Evolutionary conservation across 2,888 invertebrate species (phyloP), one percentile per base, ranked within the genome.

Genomic region (Cephus sareptanus): DNA sequence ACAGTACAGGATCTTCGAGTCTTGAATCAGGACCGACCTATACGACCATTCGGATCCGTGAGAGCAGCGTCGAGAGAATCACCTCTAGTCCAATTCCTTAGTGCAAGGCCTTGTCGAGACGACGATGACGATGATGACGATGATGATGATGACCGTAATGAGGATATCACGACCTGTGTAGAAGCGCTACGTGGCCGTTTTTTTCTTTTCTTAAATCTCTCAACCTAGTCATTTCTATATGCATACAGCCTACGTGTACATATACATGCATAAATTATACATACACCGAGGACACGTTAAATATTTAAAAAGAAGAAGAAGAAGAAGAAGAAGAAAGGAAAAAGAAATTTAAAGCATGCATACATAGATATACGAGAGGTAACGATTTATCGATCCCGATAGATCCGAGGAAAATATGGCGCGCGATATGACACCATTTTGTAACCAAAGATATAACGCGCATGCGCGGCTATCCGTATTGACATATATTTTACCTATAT

Each of bases 41-140:
- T 82, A 91, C 91, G 75, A 91, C 91, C 76, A 91, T 91, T 87
- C 89, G 91, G 83, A 91, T 91, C 79, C 85, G 91, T 82, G 91
- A 91, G 86, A 91, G 91, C 88, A 91, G 91, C 86, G 91, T 91
- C 85, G 91, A 91, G 81, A 86, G 91, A 88, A 91, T 91, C 84
- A 91, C 91, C 77, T 91, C 91, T 88, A 91, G 91, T 91, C 91
- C 91, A 84, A 91, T 91, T 88, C 91, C 91, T 88, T 91, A 91
- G 90, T 91, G 88, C 82, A 83, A 85, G 83, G 83, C 79, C 35
- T 76, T 71, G 34, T 34, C 69, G 70, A 75, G 56, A 56, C 56
- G 56, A 56, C 56, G 56, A 56, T 56, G 56, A 56, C 15, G 23
- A 56, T 56, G 56, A 56, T 9, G 56, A 23, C 9, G 40, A 40